phyloP scores from a whole-genome alignment of 2,113 vertebrate genomes.

The Rhinoderma darwinii region DNA sequence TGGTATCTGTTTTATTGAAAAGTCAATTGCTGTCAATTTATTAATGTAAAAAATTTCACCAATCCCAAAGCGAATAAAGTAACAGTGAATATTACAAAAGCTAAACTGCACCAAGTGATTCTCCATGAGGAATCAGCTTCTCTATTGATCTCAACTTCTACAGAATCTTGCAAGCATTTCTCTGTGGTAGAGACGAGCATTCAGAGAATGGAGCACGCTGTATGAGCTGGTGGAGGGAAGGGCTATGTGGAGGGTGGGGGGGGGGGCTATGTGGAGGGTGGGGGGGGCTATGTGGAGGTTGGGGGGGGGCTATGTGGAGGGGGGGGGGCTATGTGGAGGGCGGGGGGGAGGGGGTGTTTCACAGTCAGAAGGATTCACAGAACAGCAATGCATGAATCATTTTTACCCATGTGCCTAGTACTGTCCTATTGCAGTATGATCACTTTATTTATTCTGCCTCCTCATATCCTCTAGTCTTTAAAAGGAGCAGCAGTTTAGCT shows the following conservation, averaged over 20 bases:
- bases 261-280: not conserved
- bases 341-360: not conserved
- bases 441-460: not conserved
- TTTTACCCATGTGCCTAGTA: not conserved
- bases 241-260: not conserved
- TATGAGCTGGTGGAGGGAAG: not conserved
- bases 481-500: not conserved
- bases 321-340: not conserved
- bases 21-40: not conserved
- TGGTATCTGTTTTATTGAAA: not conserved
- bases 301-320: too few relatives aligned
- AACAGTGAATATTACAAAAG: not conserved
- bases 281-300: not conserved
- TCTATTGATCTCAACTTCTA: constrained; percentile 1
- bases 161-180: not conserved
- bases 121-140: not conserved
- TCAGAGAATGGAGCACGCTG: not conserved
- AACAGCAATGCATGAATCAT: not conserved
- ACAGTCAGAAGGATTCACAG: not conserved
- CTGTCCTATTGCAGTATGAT: not conserved
- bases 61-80: not conserved
- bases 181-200: not conserved
- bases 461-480: not conserved
- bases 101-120: not conserved
- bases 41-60: not conserved